Evolutionary conservation across 2,797 vertebrate genomes (phyloP).

Genomic region (Enteromius fasciolatus): DNA sequence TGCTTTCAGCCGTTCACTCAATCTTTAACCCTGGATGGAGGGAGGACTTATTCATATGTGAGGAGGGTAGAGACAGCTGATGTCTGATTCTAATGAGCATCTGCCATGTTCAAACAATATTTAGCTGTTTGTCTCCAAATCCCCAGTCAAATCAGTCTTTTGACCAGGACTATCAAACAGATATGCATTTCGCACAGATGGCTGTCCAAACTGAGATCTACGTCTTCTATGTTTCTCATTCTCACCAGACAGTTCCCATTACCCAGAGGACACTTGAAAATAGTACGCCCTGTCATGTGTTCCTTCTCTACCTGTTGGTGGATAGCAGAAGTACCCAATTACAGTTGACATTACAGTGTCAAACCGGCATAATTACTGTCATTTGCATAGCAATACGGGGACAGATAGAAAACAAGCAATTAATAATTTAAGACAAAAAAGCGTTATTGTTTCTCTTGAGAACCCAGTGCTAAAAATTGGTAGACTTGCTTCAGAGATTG

Average conservation of each 20-base stretch:
- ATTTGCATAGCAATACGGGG: conserved; percentile 23
- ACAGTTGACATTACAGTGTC: conserved; percentile 35
- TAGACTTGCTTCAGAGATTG: background rate
- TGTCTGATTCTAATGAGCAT: conserved; percentile 42
- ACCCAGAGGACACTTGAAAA: conserved; percentile 23
- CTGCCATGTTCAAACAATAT: conserved; percentile 42
- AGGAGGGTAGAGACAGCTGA: conserved; percentile 9
- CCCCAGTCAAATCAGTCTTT: conserved; percentile 31
- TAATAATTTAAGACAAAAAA: conserved; percentile 33
- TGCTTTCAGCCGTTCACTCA: conserved; percentile 23
- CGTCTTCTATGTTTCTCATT: conserved; percentile 37
- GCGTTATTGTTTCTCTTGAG: background rate
- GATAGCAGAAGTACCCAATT: conserved; percentile 24
- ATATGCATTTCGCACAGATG: background rate
- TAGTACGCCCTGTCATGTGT: conserved; percentile 12
- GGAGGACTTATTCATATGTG: background rate
- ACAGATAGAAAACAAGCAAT: conserved; percentile 30
- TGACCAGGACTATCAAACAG: conserved; percentile 20
- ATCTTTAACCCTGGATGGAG: background rate
- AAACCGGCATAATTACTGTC: conserved; percentile 39
- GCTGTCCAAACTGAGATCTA: conserved; percentile 22
- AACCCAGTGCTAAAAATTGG: background rate
- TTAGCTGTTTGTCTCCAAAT: conserved; percentile 28
- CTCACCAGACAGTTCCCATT: conserved; percentile 14
- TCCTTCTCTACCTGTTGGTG: conserved; percentile 29